Percentiles rank a stretch among this genome's conserved stretches.
phyloP scores from a whole-genome alignment of 2,888 invertebrate species.

The Lottia gigantea region DNA sequence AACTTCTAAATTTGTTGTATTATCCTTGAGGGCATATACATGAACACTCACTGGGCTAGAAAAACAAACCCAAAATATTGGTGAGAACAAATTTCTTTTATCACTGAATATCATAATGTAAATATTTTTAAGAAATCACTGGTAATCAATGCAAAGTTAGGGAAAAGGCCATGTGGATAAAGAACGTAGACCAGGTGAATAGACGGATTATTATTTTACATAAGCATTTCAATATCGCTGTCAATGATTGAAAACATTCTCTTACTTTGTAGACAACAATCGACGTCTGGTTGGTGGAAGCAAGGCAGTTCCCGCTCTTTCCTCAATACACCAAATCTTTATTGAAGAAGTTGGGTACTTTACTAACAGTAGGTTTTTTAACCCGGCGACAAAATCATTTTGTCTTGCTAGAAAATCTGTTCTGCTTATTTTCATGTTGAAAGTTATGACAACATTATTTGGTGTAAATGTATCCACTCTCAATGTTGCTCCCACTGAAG shows the following conservation, averaged over 20 bases:
- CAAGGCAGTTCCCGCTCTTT: constrained; percentile 17
- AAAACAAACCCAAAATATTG: neutral
- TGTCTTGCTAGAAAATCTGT: constrained; percentile 28
- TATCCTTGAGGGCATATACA: neutral
- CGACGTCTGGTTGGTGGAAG: constrained; percentile 20
- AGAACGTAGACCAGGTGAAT: neutral
- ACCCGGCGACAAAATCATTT: constrained; percentile 32
- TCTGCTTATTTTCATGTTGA: constrained; percentile 33
- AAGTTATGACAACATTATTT: constrained; percentile 28
- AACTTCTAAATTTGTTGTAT: neutral
- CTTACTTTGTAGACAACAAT: neutral
- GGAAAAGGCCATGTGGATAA: too few relatives aligned
- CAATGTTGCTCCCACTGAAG: constrained; percentile 37
- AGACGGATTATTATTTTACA: too few relatives aligned
- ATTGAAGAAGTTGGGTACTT: constrained; percentile 31
- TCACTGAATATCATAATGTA: neutral
- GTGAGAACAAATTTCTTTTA: neutral
- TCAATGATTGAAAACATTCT: too few relatives aligned
- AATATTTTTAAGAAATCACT: too few relatives aligned
- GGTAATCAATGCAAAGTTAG: too few relatives aligned
- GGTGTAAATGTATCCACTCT: constrained; percentile 46
- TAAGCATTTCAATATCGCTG: too few relatives aligned
- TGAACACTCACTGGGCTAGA: constrained; percentile 10
- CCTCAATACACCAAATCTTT: constrained; percentile 40
- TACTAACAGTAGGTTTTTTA: constrained; percentile 32